Base-by-base conservation (phyloP, 1,140 invertebrate species). In the Caenorhabditis tropicalis region DNA sequence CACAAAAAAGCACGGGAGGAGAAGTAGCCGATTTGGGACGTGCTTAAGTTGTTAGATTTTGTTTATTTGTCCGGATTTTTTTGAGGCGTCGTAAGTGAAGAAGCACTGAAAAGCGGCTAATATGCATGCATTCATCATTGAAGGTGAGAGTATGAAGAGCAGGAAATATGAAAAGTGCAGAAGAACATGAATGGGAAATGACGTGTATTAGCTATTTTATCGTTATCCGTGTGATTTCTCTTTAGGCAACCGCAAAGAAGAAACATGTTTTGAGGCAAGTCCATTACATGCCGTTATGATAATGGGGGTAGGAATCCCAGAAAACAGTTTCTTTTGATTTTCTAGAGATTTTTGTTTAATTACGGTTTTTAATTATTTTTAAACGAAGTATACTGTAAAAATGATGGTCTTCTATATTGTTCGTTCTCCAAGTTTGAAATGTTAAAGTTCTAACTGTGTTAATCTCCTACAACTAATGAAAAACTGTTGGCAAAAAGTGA, bases 11-110 rank as follows among this genome's bases (percentile, higher is more conserved):
- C 29, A 43, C n/a, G 15, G 24, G 16, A 58, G 19, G 36, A 43
- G 65, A 39, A n/a, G 65, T 46, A 43, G 33, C 65, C 65, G 65
- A 74, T 74, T 74, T 46, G 15, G 36, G 65, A 74, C 65, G 65
- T 74, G 65, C 65, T 43, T 74, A 74, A 74, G 65, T 74, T 74
- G 65, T 74, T 74, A 43, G 43, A 74, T 24, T 74, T n/a, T 74
- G 65, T 74, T 74, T 74, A 74, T 74, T 74, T 31, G 65, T 74
- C 65, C 65, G 65, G 65, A 74, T 74, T 74, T 43, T 56, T 74
- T 31, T 43, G 65, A 43, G n/a, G 19, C 36, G n/a, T 0, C 10
- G 53, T 5, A 27, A 24, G 12, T 27, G 21, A 56, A 74, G 65
- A 9, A 43, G 19, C 16, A 39, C 58, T 65, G 36, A 74, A 74